Percentiles rank a stretch among this genome's conserved stretches.
Conservation (phyloP, 2,113 vertebrate species). For the Oceanodroma tethys region DNA sequence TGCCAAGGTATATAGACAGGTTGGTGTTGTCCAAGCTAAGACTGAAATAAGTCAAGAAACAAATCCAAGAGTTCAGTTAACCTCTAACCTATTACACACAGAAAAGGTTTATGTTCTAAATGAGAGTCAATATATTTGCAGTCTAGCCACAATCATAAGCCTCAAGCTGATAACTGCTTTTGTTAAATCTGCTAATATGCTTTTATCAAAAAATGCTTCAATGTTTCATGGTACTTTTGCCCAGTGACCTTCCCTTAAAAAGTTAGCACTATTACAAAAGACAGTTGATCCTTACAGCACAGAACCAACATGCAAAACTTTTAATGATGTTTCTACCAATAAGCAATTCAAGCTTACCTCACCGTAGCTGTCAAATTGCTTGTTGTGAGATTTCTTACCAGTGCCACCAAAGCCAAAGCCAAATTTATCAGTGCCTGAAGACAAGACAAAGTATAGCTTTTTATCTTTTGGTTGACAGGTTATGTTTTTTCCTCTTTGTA, state of each 20-base stretch:
- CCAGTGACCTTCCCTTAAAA: background rate
- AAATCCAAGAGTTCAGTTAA: background rate
- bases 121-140: background rate
- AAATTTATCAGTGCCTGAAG: constrained; percentile 91
- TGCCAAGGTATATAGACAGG: background rate
- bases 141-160: background rate
- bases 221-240: background rate
- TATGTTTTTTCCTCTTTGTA: background rate
- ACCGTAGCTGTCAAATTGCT: constrained; percentile 98
- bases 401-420: constrained; percentile 97
- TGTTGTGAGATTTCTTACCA: constrained; percentile 97
- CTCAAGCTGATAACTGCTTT: background rate
- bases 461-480: background rate
- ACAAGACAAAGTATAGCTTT: background rate
- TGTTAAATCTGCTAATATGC: background rate
- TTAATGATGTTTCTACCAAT: background rate
- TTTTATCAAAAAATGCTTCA: background rate
- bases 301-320: background rate
- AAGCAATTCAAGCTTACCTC: constrained; percentile 76
- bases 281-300: background rate
- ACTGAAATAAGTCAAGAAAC: background rate
- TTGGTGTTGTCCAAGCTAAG: background rate
- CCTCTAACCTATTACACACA: background rate
- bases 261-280: background rate
- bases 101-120: background rate